Base-by-base conservation (phyloP, 2,888 invertebrate species). In the Nemapogon koenigi region DNA sequence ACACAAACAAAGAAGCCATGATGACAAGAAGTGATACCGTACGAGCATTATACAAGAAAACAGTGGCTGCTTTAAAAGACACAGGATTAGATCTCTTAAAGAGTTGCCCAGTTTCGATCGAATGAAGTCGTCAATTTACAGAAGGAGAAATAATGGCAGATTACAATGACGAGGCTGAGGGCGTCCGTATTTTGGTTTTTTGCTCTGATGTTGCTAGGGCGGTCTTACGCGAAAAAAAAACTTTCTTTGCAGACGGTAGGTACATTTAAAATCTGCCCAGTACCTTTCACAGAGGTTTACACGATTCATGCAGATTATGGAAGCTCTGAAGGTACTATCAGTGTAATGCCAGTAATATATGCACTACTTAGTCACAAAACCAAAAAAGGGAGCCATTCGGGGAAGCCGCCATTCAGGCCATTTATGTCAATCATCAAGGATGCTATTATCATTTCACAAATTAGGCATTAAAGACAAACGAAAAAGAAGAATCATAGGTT, bases 81-180 rank as follows among this genome's bases (percentile, higher is more conserved):
- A n/a, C n/a, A n/a, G n/a, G n/a, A n/a, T n/a, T n/a, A n/a, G n/a
- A n/a, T n/a, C n/a, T n/a, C n/a, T n/a, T n/a, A n/a, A n/a, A n/a
- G n/a, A n/a, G n/a, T n/a, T n/a, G n/a, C n/a, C n/a, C n/a, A n/a
- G n/a, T n/a, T n/a, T n/a, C n/a, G n/a, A n/a, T n/a, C n/a, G n/a
- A n/a, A n/a, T n/a, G n/a, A n/a, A n/a, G n/a, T n/a, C n/a, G n/a
- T 36, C 26, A 17, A 40, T 35, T 25, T 40, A 40, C 39, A 39
- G 39, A 28, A 39, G 31, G 25, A 38, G 35, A 39, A 39, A 39
- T 35, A 39, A 39, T 35, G 30, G 35, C 35, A 36, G 39, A 35
- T 35, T 39, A 40, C 31, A 35, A 36, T 26, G 35, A 30, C 22
- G 40, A 30, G 28, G n/a, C n/a, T n/a, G n/a, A n/a, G n/a, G n/a